These are phyloP conservation scores for Pardalotus punctatus DNA, from an alignment of 2,113 vertebrate genomes.

Conservation along the genomic window DNA sequence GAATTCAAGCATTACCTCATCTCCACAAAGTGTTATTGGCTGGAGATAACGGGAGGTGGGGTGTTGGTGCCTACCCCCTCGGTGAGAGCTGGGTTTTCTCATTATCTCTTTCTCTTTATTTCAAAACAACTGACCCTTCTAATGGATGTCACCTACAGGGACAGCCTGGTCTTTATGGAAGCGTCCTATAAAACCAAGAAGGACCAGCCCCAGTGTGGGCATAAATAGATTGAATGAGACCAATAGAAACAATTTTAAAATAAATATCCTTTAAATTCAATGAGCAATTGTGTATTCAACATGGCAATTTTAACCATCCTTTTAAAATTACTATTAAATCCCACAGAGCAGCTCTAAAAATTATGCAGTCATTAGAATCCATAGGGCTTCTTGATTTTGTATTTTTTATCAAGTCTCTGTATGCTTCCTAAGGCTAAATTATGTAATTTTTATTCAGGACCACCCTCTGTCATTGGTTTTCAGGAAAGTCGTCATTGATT, in stretches of 20 bases:
- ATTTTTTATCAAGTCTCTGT: neutral
- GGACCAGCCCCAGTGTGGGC: neutral
- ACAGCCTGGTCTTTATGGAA: neutral
- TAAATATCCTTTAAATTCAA: neutral
- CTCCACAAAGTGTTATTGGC: neutral
- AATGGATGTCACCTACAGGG: neutral
- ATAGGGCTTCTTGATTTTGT: neutral
- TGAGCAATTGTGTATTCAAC: neutral
- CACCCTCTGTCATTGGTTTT: neutral
- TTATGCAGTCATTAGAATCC: neutral
- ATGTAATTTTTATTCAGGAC: neutral
- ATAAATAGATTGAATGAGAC: neutral
- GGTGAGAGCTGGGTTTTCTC: neutral
- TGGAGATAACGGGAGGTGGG: constrained; percentile 24
- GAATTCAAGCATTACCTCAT: constrained; percentile 33
- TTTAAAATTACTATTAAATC: neutral
- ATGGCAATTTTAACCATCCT: neutral
- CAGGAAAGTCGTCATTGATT: neutral
- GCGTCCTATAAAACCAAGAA: neutral
- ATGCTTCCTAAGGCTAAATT: neutral
- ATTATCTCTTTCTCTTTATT: constrained; percentile 25
- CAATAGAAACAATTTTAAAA: neutral
- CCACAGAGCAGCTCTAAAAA: neutral
- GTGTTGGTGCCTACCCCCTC: neutral
- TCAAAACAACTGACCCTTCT: constrained; percentile 3